Evolutionary conservation across 2,888 invertebrate genomes (phyloP), one percentile per base, ranked within the genome.

Genomic region (Melieria crassipennis): DNA sequence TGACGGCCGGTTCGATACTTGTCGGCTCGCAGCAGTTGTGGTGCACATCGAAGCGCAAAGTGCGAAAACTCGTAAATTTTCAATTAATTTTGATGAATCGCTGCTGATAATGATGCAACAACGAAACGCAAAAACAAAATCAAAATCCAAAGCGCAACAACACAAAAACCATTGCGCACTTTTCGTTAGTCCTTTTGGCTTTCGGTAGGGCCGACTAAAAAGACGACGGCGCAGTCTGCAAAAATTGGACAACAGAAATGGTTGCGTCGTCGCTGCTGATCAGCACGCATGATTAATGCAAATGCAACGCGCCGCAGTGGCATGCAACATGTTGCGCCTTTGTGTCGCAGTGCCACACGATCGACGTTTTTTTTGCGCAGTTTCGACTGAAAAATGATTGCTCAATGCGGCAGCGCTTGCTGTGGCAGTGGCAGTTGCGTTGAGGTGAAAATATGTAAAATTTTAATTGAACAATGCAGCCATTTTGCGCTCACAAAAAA

Each of bases 31-130:
- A 30, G 30, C 30, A 30, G 30, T 30, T 30, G 30, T 30, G 30
- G 30, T 2, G 30, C 30, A 2, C 30, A 30, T 2, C 30, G 30
- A 30, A 3, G 30, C 30, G 30, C 71, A 77, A 77, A 78, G 78
- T 78, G 78, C 78, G 78, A 78, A 77, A 77, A 77, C 78, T 78
- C 78, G 78, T 78, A 78, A 78, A 78, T 77, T 78, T 78, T 78
- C 78, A 78, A 78, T 78, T 78, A 78, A 78, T 77, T 78, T 78
- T 78, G 78, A 78, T 78, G 78, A 77, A 78, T 78, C 77, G 75
- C 73, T 73, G 65, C 55, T 69, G 68, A 69, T 69, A 69, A 55
- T 48, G 60, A 60, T 46, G 48, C 50, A 43, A 67, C 66, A 67
- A 67, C 47, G 7, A 65, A 30, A 62, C 30, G 30, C n/a, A 56